Conservation (phyloP, 2,888 invertebrate genomes). For the Sclerodermus sp. region DNA sequence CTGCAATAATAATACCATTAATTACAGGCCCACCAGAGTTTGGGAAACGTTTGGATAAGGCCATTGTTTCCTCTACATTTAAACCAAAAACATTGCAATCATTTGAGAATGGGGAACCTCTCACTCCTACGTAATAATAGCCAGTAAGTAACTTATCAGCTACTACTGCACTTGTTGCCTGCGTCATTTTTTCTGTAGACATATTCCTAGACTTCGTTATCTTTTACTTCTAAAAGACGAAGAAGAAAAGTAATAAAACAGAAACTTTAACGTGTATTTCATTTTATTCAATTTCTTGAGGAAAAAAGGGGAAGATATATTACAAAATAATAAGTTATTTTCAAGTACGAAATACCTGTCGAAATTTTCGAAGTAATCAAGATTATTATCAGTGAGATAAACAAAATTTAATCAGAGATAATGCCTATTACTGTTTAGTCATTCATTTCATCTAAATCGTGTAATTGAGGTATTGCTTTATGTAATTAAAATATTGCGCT, state of each 20-base stretch:
- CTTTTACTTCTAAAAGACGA: constrained; percentile 46
- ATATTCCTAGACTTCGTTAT: constrained; percentile 41
- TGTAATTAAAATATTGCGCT: not conserved
- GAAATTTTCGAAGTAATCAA: too few species aligned
- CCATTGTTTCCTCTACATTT: constrained; percentile 69
- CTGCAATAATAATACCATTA: constrained; percentile 74
- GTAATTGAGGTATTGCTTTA: not conserved
- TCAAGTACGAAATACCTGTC: too few species aligned
- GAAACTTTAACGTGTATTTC: too few species aligned
- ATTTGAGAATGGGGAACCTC: constrained; percentile 75
- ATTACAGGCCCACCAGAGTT: constrained; percentile 67
- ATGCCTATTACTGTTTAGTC: too few species aligned
- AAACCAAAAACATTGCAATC: constrained; percentile 79
- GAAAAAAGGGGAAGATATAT: too few species aligned
- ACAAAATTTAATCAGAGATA: too few species aligned
- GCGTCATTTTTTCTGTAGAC: constrained; percentile 23
- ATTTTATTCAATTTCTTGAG: too few species aligned
- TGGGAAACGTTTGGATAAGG: constrained; percentile 71
- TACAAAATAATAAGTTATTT: too few species aligned
- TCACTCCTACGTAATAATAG: constrained; percentile 75
- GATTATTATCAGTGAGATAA: too few species aligned
- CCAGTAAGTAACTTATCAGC: constrained; percentile 58
- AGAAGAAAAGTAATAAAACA: too few species aligned
- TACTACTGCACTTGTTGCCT: constrained; percentile 14
- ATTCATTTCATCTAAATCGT: too few species aligned